Evolutionary conservation across 2,797 vertebrate genomes (phyloP).

Genomic region (Coluber constrictor): DNA sequence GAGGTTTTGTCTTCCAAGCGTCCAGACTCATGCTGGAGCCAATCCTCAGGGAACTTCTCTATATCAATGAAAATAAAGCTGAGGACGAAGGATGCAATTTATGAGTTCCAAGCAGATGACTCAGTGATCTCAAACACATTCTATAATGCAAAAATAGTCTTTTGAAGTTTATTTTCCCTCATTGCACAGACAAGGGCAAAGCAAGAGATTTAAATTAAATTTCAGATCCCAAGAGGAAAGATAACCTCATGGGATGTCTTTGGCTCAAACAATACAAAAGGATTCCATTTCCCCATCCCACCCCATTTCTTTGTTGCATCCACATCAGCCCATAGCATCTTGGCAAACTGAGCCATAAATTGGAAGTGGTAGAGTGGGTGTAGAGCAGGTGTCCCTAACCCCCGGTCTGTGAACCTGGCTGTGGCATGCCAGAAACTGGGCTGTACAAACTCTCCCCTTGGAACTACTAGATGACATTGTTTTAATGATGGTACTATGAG

Average conservation of each 20-base stretch:
- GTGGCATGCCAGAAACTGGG: too few relatives aligned
- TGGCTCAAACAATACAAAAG: background rate
- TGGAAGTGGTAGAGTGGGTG: background rate
- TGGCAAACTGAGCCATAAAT: background rate
- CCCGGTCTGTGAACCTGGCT: too few relatives aligned
- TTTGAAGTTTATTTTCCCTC: background rate
- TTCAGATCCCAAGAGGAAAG: background rate
- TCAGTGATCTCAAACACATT: background rate
- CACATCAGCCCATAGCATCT: background rate
- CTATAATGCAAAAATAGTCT: background rate
- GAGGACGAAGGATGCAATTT: background rate
- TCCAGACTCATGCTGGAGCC: background rate
- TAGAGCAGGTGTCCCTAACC: background rate
- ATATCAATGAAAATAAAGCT: background rate
- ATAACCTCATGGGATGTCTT: background rate
- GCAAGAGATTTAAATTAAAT: background rate
- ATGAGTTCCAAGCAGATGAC: background rate
- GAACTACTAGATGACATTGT: too few relatives aligned
- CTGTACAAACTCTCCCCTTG: too few relatives aligned
- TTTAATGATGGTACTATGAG: too few relatives aligned
- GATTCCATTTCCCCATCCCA: background rate
- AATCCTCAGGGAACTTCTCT: background rate
- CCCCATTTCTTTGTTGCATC: background rate
- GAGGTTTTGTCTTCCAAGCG: background rate
- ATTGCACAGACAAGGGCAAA: background rate